Conservation (phyloP, 2,888 invertebrate species). For the Cerceris ruficornis region DNA sequence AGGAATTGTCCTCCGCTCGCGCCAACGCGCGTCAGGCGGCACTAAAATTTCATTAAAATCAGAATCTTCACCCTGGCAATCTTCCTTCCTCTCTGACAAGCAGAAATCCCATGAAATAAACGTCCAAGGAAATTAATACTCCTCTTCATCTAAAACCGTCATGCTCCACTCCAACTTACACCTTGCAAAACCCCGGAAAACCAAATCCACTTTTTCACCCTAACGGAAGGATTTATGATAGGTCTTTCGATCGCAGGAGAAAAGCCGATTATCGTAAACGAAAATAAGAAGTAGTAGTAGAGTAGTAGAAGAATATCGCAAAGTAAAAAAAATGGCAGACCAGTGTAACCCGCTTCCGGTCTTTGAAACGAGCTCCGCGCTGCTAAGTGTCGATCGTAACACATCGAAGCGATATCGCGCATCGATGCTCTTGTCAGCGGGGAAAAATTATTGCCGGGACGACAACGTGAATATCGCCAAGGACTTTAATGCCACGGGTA, state of each 20-base stretch:
- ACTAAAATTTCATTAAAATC: too few species aligned
- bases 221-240: conserved; percentile 18
- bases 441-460: conserved; percentile 52
- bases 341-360: conserved; percentile 44
- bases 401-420: conserved; percentile 48
- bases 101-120: too few species aligned
- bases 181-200: conserved; percentile 17
- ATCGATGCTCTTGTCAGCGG: conserved; percentile 49
- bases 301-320: too few species aligned
- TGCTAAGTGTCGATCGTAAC: conserved; percentile 37
- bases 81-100: too few species aligned
- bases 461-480: conserved; percentile 56
- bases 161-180: neutral
- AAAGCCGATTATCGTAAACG: neutral
- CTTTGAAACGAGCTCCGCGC: conserved; percentile 15
- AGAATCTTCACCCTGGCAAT: too few species aligned
- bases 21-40: too few species aligned
- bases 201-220: neutral
- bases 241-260: neutral
- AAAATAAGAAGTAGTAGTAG: too few species aligned
- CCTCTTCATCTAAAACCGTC: too few species aligned
- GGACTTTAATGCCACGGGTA: conserved; percentile 49
- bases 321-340: neutral
- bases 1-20: too few species aligned
- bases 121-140: too few species aligned